phyloP scores from a whole-genome alignment of 2,888 invertebrate genomes.

The Apotomis betuletana region DNA sequence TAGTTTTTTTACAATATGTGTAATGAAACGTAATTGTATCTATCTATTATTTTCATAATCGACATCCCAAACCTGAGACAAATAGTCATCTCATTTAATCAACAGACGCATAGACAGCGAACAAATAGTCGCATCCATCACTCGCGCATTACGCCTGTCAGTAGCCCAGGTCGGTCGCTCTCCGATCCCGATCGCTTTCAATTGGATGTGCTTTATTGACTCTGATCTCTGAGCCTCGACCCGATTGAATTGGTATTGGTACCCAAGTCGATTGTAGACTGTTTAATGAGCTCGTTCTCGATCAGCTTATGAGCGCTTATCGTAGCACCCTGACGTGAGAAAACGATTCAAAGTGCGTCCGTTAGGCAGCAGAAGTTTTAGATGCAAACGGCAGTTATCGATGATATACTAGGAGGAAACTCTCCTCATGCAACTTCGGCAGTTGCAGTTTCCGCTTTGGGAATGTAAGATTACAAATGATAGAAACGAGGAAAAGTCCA shows the following conservation, averaged over 20 bases:
- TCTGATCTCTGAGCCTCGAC: constrained; percentile 1
- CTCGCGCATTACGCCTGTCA: constrained; percentile 23
- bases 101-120: constrained; percentile 2
- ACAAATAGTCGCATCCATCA: constrained; percentile 30
- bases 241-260: neutral
- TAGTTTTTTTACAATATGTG: too few relatives aligned
- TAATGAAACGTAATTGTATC: too few relatives aligned
- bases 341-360: too few relatives aligned
- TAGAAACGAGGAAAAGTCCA: neutral
- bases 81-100: constrained; percentile 16
- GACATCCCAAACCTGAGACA: constrained; percentile 9
- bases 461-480: neutral
- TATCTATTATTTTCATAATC: neutral
- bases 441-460: too few relatives aligned
- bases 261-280: constrained; percentile 1
- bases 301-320: neutral
- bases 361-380: too few relatives aligned
- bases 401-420: too few relatives aligned
- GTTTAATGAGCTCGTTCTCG: neutral
- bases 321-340: too few relatives aligned
- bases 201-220: constrained; percentile 8
- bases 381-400: too few relatives aligned
- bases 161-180: constrained; percentile 17
- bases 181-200: neutral
- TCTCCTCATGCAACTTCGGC: too few relatives aligned